phyloP scores from a whole-genome alignment of 2,797 vertebrate species.

The Zalophus californianus region DNA sequence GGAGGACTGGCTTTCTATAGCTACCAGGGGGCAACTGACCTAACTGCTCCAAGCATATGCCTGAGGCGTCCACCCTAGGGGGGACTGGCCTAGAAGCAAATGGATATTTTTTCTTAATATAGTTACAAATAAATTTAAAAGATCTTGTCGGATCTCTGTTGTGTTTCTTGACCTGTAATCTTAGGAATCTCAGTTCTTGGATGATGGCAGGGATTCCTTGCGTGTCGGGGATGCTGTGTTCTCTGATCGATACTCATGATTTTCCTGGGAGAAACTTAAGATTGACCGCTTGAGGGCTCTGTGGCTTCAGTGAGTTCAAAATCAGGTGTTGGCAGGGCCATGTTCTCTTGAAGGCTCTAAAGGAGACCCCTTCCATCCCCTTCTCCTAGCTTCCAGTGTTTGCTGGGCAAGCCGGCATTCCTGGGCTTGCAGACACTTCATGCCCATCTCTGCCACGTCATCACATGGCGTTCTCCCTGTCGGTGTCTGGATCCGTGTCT shows the following conservation, averaged over 20 bases:
- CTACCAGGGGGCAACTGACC: too few species aligned
- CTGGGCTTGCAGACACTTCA: too few species aligned
- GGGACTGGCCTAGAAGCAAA: neutral
- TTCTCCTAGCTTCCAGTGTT: neutral
- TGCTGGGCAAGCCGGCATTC: neutral
- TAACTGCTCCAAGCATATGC: neutral
- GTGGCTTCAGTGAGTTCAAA: neutral
- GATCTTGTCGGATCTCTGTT: neutral
- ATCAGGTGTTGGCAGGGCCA: too few species aligned
- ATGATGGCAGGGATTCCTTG: neutral
- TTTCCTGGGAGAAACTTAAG: neutral
- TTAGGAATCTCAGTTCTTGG: neutral
- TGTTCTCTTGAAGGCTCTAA: neutral
- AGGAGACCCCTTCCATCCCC: too few species aligned
- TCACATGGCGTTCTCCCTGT: fast-evolving
- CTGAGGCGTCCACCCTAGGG: neutral
- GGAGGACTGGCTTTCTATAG: neutral
- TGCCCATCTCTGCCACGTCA: fast-evolving
- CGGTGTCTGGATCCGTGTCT: neutral
- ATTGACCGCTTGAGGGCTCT: neutral
- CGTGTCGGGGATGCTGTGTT: neutral
- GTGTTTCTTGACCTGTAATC: neutral
- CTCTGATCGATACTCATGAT: neutral
- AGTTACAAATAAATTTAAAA: neutral
- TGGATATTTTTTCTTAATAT: neutral